Conservation (phyloP, 2,888 invertebrate genomes). For the Machimus atricapillus region DNA sequence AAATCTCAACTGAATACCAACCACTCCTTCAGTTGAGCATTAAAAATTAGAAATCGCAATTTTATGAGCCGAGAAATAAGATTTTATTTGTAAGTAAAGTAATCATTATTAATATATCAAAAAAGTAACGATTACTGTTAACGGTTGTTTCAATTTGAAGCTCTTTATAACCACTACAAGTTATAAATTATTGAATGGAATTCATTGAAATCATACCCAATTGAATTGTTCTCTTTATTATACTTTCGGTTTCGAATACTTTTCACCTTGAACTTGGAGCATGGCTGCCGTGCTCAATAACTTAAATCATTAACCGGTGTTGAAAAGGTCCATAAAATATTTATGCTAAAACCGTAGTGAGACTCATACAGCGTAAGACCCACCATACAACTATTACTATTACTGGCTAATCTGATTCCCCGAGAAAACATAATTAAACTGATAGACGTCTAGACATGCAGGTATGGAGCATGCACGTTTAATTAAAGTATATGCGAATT, state of each 20-base stretch:
- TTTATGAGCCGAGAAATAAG: no score
- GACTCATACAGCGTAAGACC: not conserved
- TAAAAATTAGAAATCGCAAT: no score
- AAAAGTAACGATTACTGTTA: no score
- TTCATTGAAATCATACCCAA: not conserved
- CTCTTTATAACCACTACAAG: no score
- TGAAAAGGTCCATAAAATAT: not conserved
- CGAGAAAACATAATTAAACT: not conserved
- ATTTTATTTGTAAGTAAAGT: no score
- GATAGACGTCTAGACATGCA: not conserved
- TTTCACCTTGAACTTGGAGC: not conserved
- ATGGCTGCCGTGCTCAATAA: not conserved
- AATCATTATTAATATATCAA: no score
- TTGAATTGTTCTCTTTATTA: not conserved
- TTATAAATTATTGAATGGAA: not conserved
- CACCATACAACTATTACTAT: not conserved
- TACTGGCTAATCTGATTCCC: not conserved
- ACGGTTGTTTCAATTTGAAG: no score
- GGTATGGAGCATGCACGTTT: not conserved
- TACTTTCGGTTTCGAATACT: not conserved
- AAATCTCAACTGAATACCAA: no score
- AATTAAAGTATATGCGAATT: not conserved
- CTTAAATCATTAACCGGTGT: not conserved
- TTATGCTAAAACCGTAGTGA: not conserved
- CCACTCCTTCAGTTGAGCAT: no score